These are phyloP conservation scores for Lagopus muta DNA, from an alignment of 2,113 vertebrate genomes.

Conservation along the genomic window DNA sequence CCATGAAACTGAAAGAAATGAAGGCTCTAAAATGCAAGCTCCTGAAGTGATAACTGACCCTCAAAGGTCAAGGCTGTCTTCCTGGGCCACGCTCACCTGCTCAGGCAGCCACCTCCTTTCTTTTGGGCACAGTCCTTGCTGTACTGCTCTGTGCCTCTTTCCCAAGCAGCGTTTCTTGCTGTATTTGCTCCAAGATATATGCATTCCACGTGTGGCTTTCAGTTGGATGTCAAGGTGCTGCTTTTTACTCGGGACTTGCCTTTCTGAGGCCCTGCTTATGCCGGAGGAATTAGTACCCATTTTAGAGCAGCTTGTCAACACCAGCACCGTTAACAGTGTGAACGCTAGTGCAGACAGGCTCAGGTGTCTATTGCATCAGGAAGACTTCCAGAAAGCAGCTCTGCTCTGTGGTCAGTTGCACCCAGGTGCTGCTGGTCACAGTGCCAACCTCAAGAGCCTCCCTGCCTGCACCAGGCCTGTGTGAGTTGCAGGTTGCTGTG, in stretches of 20 bases:
- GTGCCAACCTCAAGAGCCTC: neutral
- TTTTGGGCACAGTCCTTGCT: rapidly evolving
- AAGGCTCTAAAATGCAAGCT: neutral
- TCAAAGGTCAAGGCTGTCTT: neutral
- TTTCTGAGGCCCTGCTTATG: neutral
- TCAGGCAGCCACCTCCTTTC: neutral
- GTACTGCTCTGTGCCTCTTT: neutral
- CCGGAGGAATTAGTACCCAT: neutral
- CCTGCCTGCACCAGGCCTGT: rapidly evolving
- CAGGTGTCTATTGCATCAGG: neutral
- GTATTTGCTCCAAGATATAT: neutral
- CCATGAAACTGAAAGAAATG: neutral
- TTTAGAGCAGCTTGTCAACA: constrained; percentile 23
- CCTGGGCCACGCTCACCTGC: neutral
- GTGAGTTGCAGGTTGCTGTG: neutral
- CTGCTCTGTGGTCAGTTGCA: neutral
- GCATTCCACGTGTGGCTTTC: neutral
- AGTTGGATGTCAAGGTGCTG: neutral
- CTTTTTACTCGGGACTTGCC: neutral
- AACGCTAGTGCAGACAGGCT: neutral
- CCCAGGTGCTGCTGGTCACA: neutral
- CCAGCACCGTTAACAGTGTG: neutral
- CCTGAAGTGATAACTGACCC: neutral
- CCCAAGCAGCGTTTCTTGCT: neutral
- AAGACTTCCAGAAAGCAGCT: neutral